Base-by-base conservation (phyloP, 2,888 invertebrate genomes). In the Anodontia alba region DNA sequence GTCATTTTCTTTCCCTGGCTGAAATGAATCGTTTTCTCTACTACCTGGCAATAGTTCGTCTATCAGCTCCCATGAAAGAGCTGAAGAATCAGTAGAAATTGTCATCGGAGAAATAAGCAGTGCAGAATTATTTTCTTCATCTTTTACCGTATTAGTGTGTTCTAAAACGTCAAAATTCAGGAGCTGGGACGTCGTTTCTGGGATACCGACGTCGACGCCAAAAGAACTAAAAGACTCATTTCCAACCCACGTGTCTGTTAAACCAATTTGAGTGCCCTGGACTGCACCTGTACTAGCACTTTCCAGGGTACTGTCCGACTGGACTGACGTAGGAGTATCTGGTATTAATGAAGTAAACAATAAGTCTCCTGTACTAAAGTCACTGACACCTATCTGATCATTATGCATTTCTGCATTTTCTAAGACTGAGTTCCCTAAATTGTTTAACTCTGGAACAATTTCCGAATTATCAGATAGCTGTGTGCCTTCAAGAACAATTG, bases 21-120 rank as follows among this genome's bases (percentile, higher is more conserved):
- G 33, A 26, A 43, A 70, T 12, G 5, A 49, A 29, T 70, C 23
- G 31, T 12, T 46, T 26, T 26, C 49, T 1, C 1, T n/a, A 29
- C n/a, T 70, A 20, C 26, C 31, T 26, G 49, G 12, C 23, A 29
- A 70, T 49, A 20, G 8, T 42, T 46, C 26, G 49, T 67, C 75
- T 42, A 80, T 2, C 3, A 72, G 29, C 42, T 76, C 80, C 75
- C 76, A 80, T 29, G 80, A 80, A 15, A 76, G 12, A 17, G 42
- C 72, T 38, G 71, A 70, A 36, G 76, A 80, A 54, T 75, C 76
- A 1, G 69, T 68, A 0, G 80, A 80, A 42, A 38, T 51, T 20
- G 42, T 31, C 33, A 76, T 71, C 7, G 42, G 26, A 8, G 69
- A 69, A 69, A 43, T 46, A 29, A 54, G 5, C 15, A 54, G 3